Percentiles rank a stretch among this genome's conserved stretches.
Conservation (phyloP, 2,113 vertebrate species). For the Phrynocephalus versicolor region DNA sequence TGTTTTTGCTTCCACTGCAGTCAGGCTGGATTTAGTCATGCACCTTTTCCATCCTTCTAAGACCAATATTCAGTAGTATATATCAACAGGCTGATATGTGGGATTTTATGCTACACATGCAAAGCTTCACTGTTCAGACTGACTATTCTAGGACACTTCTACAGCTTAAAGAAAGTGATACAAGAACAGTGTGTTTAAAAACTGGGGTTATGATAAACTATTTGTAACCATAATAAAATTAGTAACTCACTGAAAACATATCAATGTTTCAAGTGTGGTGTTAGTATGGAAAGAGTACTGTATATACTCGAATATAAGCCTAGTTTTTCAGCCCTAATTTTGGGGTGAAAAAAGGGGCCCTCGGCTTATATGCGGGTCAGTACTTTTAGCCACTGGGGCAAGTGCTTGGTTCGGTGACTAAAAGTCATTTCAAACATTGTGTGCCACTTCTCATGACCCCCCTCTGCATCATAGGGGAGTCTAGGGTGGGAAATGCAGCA, state of each 20-base stretch:
- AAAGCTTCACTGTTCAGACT: conserved; percentile 4
- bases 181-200: background rate
- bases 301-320: too few species aligned
- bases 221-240: background rate
- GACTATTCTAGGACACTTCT: background rate
- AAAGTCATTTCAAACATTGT: too few species aligned
- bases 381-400: too few species aligned
- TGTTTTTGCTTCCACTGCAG: background rate
- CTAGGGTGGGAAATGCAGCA: too few species aligned
- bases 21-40: background rate
- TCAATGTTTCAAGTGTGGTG: background rate
- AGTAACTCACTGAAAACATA: background rate
- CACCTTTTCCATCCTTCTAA: background rate
- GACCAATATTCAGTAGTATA: background rate
- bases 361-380: too few species aligned
- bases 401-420: too few species aligned
- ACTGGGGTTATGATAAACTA: background rate
- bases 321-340: too few species aligned
- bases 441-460: too few species aligned
- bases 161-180: background rate
- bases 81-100: background rate
- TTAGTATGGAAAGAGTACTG: conserved; percentile 25
- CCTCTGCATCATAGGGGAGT: too few species aligned
- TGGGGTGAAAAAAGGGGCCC: too few species aligned
- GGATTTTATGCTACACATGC: background rate